Evolutionary conservation across 92 coral and sea anemone genomes (phyloP), one percentile per base, ranked within the genome.

Genomic region (Hydrozoanthus gracilis): DNA sequence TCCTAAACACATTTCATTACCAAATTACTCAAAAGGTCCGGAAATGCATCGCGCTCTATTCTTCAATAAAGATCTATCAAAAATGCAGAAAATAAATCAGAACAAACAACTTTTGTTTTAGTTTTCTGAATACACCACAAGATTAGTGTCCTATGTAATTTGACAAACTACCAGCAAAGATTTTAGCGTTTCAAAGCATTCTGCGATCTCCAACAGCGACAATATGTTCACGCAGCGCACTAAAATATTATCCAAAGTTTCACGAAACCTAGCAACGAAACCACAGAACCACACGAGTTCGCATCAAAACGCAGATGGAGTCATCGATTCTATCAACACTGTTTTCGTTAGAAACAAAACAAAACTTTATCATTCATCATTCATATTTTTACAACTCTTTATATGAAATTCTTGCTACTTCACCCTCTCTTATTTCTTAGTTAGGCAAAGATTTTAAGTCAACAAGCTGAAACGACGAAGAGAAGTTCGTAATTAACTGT

Each of bases 251-350:
- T 5, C n/a, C n/a, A 44, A 71, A 12, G 9, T 51, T 76, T 76
- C 1, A 18, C 8, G 82, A 76, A 76, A 17, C 82, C 82, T 76
- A 76, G 82, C 82, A 76, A 76, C 82, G 82, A 76, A 54, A 54
- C 46, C 65, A 8, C 18, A 76, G 82, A 76, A 0, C 58, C 65
- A 14, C 44, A 16, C 6, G 44, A 47, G 39, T 7, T 51, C 79
- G 10, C 7, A n/a, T 66, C 50, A 71, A 71, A 71, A 45, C 15
- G 20, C 12, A 48, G 14, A 6, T 46, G 8, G 65, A 27, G 39
- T 27, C 2, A 27, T 4, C 47, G 15, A 17, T 3, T 20, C 18
- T 15, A 8, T 58, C n/a, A n/a, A 4, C 12, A 8, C 18, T 47
- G 39, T 66, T 65, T 80, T 49, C 61, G 48, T 80, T 65, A 47